These are phyloP conservation scores for Perithous albicinctus DNA, from an alignment of 2,888 invertebrate genomes.

Conservation along the genomic window DNA sequence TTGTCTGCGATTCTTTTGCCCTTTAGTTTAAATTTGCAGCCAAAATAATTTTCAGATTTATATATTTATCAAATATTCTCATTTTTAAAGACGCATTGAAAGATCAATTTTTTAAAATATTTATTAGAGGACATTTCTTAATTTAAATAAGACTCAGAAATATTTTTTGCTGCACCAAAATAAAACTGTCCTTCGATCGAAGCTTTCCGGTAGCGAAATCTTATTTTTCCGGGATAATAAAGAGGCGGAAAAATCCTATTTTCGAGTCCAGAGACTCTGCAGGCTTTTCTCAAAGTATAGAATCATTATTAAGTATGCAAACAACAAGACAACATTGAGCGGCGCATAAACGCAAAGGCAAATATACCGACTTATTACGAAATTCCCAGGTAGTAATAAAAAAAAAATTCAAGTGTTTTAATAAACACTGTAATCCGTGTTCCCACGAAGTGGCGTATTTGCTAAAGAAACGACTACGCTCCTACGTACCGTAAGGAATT, in stretches of 20 bases:
- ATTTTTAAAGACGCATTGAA: too few species aligned
- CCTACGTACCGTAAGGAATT: not conserved
- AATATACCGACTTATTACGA: not conserved
- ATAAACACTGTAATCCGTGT: not conserved
- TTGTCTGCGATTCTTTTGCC: not conserved
- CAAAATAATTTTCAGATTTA: too few species aligned
- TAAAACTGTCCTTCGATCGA: too few species aligned
- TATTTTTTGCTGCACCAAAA: too few species aligned
- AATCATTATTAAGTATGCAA: not conserved
- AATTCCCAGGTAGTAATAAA: not conserved
- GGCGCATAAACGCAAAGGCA: too few species aligned
- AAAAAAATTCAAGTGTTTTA: not conserved
- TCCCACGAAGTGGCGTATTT: not conserved
- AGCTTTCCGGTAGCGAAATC: too few species aligned
- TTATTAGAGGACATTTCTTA: too few species aligned
- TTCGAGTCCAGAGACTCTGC: not conserved
- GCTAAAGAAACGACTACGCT: not conserved
- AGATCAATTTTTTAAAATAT: too few species aligned
- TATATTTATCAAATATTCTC: too few species aligned
- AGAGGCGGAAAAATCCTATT: not conserved
- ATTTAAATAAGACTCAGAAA: too few species aligned
- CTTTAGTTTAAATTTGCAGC: not conserved
- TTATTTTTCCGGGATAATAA: not conserved
- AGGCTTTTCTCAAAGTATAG: not conserved
- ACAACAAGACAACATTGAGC: not conserved